Evolutionary conservation across 2,113 vertebrate species (phyloP).

Genomic region (Anser brachyrhynchus): DNA sequence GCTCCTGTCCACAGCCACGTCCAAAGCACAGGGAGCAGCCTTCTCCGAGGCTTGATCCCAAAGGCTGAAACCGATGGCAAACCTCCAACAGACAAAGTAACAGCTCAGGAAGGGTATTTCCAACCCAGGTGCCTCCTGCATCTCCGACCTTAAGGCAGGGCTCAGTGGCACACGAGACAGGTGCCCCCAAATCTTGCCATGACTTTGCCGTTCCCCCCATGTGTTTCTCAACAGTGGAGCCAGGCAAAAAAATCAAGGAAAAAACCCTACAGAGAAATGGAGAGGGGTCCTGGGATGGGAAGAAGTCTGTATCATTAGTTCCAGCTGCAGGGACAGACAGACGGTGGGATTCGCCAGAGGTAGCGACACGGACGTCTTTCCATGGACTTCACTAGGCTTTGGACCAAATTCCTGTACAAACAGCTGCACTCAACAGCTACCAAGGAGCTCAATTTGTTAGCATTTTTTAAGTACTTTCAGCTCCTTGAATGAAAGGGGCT

Average conservation of each 20-base stretch:
- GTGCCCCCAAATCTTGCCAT: not conserved
- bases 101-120: not conserved
- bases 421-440: conserved; percentile 12
- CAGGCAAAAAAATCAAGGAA: not conserved
- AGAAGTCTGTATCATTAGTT: not conserved
- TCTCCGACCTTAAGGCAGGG: not conserved
- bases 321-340: not conserved
- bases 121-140: not conserved
- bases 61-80: rapidly evolving
- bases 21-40: rapidly evolving
- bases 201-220: too few species aligned
- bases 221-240: not conserved
- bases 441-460: conserved; percentile 42
- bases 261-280: not conserved
- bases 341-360: not conserved
- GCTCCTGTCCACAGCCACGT: rapidly evolving
- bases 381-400: not conserved
- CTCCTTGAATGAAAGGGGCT: conserved; percentile 20
- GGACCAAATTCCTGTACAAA: conserved; percentile 29
- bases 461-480: conserved; percentile 35
- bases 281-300: not conserved
- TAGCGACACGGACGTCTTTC: conserved; percentile 5
- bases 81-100: not conserved
- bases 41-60: rapidly evolving
- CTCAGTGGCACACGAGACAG: not conserved